Evolutionary conservation across 2,888 invertebrate genomes (phyloP), one percentile per base, ranked within the genome.

Genomic region (Pristionchus mayeri): DNA sequence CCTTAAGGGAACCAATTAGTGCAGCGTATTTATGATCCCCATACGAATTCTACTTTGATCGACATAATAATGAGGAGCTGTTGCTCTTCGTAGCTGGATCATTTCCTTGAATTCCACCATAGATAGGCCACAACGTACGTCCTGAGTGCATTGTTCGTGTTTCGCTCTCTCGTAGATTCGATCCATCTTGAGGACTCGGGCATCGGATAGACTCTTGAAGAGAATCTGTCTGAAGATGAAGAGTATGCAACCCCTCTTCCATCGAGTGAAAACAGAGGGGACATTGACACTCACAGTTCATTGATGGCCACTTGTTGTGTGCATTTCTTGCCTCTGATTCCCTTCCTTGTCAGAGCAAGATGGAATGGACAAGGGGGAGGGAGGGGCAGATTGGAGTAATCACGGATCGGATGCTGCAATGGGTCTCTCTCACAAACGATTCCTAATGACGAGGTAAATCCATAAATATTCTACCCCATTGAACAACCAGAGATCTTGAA

Each of bases 341-440:
- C 4, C 21, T 18, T n/a, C 21, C 54, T 54, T n/a, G 54, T 21
- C 21, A 54, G 54, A 54, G n/a, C 44, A 37, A 40, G 9, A 40
- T 71, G 71, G 40, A n/a, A 71, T 11, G 71, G 11, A 40, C 71
- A 71, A 9, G 24, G 44, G n/a, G 71, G n/a, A n/a, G 40, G n/a
- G 24, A 1, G 21, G 40, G 71, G 71, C 6, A 71, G 37, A 71
- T 71, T 21, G 24, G n/a, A 24, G n/a, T 40, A 71, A 40, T 71
- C 71, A 6, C 71, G 71, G n/a, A 71, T 71, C 24, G 71, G 71
- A 40, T 71, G 71, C 71, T 71, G 71, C 9, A 71, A 24, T 9
- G 24, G 13, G 24, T 3, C n/a, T n/a, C n/a, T n/a, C n/a, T n/a
- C n/a, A n/a, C n/a, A n/a, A n/a, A n/a, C n/a, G n/a, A n/a, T 7